phyloP scores from a whole-genome alignment of 2,888 invertebrate genomes.

The Noctua janthina region DNA sequence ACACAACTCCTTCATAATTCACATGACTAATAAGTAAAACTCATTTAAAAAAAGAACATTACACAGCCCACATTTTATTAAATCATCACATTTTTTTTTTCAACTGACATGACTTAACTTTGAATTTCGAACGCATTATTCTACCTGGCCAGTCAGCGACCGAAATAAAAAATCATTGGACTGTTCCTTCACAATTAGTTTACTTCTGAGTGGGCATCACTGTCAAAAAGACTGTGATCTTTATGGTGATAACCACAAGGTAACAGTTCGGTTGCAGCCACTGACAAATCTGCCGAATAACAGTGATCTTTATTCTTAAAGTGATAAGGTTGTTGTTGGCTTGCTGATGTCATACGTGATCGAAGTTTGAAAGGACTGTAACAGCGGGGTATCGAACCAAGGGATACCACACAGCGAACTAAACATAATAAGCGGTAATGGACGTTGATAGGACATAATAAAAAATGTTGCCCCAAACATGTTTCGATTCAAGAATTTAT shows the following conservation, averaged over 20 bases:
- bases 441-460: slow-evolving; percentile 79
- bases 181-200: not conserved
- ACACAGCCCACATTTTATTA: slow-evolving; percentile 54
- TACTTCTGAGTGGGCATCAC: not conserved
- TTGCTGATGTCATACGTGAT: not conserved
- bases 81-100: slow-evolving; percentile 62
- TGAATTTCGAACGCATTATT: slow-evolving; percentile 61
- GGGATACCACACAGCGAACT: slow-evolving; percentile 82
- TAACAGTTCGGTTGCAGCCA: not conserved
- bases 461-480: slow-evolving; percentile 69
- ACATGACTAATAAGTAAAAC: slow-evolving; percentile 19
- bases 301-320: not conserved
- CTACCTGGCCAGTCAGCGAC: slow-evolving; percentile 62
- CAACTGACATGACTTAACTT: slow-evolving; percentile 51
- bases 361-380: slow-evolving; percentile 46
- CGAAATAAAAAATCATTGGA: slow-evolving; percentile 61
- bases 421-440: slow-evolving; percentile 86
- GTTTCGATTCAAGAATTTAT: slow-evolving; percentile 57
- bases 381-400: slow-evolving; percentile 80
- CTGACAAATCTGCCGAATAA: not conserved
- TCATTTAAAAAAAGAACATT: slow-evolving; percentile 41
- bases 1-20: slow-evolving; percentile 4
- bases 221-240: not conserved
- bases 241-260: not conserved
- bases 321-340: accelerated